Evolutionary conservation across 1,140 invertebrate species (phyloP).

Genomic region (Spodoptera litura): DNA sequence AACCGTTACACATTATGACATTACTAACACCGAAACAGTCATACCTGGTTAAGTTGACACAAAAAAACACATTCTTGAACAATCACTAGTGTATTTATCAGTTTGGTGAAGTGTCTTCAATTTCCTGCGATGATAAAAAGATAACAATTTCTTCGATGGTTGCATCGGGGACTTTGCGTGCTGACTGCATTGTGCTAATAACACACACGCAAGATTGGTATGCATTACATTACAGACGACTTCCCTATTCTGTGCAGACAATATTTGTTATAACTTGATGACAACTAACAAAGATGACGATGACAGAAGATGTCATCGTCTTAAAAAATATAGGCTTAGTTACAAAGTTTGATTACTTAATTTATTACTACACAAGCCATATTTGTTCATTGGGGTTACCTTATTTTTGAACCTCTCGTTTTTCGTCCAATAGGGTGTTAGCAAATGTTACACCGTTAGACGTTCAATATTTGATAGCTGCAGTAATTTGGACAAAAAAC

Average conservation of each 20-base stretch:
- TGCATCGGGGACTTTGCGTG: conserved; percentile 12
- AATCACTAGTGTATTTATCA: neutral
- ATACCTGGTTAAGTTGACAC: neutral
- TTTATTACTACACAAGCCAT: no score
- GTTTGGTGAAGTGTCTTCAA: conserved; percentile 8
- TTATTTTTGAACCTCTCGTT: no score
- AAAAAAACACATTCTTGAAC: neutral
- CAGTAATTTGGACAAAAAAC: no score
- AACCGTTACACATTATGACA: no score
- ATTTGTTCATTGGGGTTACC: no score
- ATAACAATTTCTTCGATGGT: conserved; percentile 28
- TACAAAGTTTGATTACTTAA: no score
- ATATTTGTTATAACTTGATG: neutral
- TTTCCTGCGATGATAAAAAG: conserved; percentile 36
- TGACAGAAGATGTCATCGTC: neutral
- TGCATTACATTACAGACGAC: conserved; percentile 19
- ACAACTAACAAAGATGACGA: no score
- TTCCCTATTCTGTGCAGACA: neutral
- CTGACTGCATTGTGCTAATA: conserved; percentile 13
- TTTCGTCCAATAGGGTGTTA: no score
- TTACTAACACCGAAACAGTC: neutral
- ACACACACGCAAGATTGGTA: conserved; percentile 15
- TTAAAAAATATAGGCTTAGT: no score
- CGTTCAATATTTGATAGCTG: no score
- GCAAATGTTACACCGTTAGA: no score